Conservation (phyloP, 2,113 vertebrate genomes). For the Limanda limanda region DNA sequence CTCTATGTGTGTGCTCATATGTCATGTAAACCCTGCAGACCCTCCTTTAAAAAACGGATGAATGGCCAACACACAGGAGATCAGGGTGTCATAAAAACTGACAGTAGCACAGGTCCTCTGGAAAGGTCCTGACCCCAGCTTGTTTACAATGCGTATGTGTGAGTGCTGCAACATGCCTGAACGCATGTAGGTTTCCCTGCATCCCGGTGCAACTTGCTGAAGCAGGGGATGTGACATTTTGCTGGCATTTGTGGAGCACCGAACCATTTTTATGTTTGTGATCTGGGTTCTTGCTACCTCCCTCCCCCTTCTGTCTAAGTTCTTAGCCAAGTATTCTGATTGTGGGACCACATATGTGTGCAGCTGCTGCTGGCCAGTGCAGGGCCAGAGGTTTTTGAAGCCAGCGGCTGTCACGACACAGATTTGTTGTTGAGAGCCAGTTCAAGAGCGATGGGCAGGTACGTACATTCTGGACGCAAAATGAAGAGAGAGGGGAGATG, state of each 20-base stretch:
- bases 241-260: constrained; percentile 66
- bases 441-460: constrained; percentile 64
- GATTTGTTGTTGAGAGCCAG: constrained; percentile 69
- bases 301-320: constrained; percentile 31
- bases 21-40: constrained; percentile 31
- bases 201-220: constrained; percentile 27
- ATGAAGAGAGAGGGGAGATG: constrained; percentile 27
- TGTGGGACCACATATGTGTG: constrained; percentile 55
- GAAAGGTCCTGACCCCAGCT: constrained; percentile 52
- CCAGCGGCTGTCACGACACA: constrained; percentile 76
- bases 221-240: constrained; percentile 73
- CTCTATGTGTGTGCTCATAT: constrained; percentile 12
- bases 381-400: constrained; percentile 44
- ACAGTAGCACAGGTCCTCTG: constrained; percentile 56
- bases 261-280: constrained; percentile 67
- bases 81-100: constrained; percentile 40
- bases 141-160: constrained; percentile 38
- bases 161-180: constrained; percentile 23
- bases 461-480: constrained; percentile 63
- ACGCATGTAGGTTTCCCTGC: constrained; percentile 28
- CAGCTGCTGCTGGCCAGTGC: constrained; percentile 64
- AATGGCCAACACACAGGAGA: constrained; percentile 20
- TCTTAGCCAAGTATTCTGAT: constrained; percentile 67
- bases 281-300: constrained; percentile 72
- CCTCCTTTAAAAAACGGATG: constrained; percentile 46